Base-by-base conservation (phyloP, 1,140 invertebrate species). In the Lordiphosa mommai region DNA sequence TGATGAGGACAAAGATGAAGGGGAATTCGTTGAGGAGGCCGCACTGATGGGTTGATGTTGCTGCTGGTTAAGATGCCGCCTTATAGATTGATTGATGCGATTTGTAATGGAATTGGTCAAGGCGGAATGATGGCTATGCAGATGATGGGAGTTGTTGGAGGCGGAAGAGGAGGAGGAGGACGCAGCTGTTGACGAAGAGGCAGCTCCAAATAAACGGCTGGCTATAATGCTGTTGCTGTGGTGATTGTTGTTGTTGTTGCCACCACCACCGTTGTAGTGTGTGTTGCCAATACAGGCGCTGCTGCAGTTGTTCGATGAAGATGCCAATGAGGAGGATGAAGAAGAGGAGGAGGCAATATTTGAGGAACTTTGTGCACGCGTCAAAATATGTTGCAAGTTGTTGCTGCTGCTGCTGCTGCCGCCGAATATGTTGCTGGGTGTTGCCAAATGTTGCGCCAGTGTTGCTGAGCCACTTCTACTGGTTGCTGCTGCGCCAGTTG, bases 61-160 rank as follows among this genome's bases (percentile, higher is more conserved):
- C 52, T 88, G 85, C 61, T 87, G 86, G 67, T 88, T 88, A 48
- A 88, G 86, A 67, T 88, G 86, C 44, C 86, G 59, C 52, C 86
- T 57, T 60, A 88, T 88, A 17, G 86, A 87, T 51, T 87, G 86
- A 66, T 88, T 87, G 59, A 88, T 88, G 61, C 86, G 86, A 72
- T 88, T 86, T 27, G 86, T 88, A 47, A 88, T 88, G 38, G 86
- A 88, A 73, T 88, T 88, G 63, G 85, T 88, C 50, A 88, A 46
- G 38, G 86, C 86, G 66, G 86, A 85, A 48, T 84, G 79, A 63
- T 87, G 84, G 63, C 79, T 82, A 69, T 87, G 73, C 59, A 82
- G 77, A 63, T 84, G 76, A 37, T 69, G 70, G 10, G 37, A 12
- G 10, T n/a, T 34, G 8, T 29, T 49, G 6, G 48, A 34, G 3